Evolutionary conservation across 1,140 invertebrate genomes (phyloP).

Genomic region (Drosophila virilis): DNA sequence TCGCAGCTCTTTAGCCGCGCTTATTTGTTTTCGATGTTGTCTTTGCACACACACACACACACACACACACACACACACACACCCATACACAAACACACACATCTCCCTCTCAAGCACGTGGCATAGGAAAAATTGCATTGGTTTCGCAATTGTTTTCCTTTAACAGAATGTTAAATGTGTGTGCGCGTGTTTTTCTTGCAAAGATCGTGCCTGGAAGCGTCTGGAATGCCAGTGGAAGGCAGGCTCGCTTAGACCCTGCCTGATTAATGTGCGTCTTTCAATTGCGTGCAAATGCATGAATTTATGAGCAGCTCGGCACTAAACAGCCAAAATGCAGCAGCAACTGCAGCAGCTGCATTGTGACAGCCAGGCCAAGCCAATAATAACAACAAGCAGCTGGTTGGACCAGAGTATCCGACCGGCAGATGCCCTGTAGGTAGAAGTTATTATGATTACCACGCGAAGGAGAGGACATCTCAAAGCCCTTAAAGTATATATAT

Average conservation of each 20-base stretch:
- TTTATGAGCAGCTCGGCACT: constrained; percentile 20
- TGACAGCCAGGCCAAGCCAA: constrained; percentile 8
- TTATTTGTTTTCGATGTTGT: constrained; percentile 70
- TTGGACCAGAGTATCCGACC: not conserved
- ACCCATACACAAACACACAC: too few relatives aligned
- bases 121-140: constrained; percentile 54
- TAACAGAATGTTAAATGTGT: constrained; percentile 32
- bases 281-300: constrained; percentile 42
- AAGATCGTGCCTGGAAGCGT: constrained; percentile 30
- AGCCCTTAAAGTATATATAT: too few relatives aligned
- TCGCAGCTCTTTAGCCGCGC: constrained; percentile 47
- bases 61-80: not conserved
- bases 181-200: constrained; percentile 38
- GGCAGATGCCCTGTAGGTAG: not conserved
- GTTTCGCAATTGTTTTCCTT: constrained; percentile 43
- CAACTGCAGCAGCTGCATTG: constrained; percentile 14
- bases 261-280: constrained; percentile 47
- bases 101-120: not conserved
- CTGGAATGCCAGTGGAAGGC: not conserved
- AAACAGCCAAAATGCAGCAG: constrained; percentile 5
- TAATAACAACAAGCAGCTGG: constrained; percentile 17
- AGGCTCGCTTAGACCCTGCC: not conserved
- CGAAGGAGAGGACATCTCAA: too few relatives aligned
- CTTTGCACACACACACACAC: constrained; percentile 19
- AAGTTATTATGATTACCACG: too few relatives aligned